Conservation (phyloP, 2,113 vertebrate species). For the Motacilla alba region DNA sequence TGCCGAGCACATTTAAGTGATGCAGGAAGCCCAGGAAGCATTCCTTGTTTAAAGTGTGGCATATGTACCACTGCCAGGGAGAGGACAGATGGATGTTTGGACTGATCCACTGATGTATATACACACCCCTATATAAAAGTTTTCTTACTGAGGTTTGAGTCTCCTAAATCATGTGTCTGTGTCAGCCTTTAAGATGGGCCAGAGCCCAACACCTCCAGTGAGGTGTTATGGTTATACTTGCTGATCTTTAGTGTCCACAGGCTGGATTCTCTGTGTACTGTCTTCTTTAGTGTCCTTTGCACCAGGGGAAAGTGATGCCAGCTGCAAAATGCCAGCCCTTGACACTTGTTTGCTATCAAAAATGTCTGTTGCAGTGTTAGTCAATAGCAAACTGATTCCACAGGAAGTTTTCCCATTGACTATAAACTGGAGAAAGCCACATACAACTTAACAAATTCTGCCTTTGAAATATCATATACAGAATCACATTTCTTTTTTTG, state of each 20-base stretch:
- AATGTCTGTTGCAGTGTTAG: background rate
- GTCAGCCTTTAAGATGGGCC: background rate
- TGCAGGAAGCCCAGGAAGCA: background rate
- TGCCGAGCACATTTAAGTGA: background rate
- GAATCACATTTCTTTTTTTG: background rate
- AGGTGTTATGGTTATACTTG: background rate
- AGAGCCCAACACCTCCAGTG: background rate
- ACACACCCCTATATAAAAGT: accelerated
- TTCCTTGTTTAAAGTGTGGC: background rate
- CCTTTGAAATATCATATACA: background rate
- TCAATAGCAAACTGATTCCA: background rate
- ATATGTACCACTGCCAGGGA: background rate
- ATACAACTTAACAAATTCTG: background rate
- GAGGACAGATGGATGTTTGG: background rate
- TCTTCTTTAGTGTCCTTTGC: background rate
- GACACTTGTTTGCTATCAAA: background rate
- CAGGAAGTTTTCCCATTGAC: background rate
- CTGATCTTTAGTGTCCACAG: background rate
- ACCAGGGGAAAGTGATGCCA: background rate
- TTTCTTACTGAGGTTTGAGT: background rate
- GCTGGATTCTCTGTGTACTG: background rate
- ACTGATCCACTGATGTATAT: background rate
- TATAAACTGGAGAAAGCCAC: background rate
- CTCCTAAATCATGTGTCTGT: background rate
- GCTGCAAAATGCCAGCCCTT: background rate